Base-by-base conservation (phyloP, 2,888 invertebrate species). In the Melanostoma scalare region DNA sequence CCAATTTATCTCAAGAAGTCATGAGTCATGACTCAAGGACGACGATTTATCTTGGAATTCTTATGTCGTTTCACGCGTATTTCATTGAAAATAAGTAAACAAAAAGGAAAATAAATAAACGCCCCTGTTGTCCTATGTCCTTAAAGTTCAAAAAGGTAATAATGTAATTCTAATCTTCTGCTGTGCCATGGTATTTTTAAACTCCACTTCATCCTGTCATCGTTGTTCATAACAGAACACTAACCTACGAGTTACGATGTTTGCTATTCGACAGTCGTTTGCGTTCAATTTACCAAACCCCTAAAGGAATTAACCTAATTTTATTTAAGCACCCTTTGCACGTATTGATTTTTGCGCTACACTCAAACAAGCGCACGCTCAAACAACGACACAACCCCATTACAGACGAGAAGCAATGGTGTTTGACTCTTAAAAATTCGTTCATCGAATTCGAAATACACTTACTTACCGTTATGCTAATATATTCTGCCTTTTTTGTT, bases 281-380 rank as follows among this genome's bases (percentile, higher is more conserved):
- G 42, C 33, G 42, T 63, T 56, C 48, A 53, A 8, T 40, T 55
- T 20, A 31, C 63, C 50, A 35, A 56, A n/a, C 30, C 48, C 3
- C 20, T 6, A 50, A 55, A 6, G 10, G 60, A 67, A 67, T 81
- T 67, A 72, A 81, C 76, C 65, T 55, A 65, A 76, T 72, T 76
- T 61, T 42, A 42, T 38, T n/a, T 63, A 33, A 65, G 31, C 44
- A 63, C 52, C 56, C 52, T 56, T 2, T 6, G 52, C 6, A 33
- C 30, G n/a, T 68, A 69, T 79, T 46, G 63, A 69, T 79, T 67
- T 71, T 46, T 31, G 35, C 31, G 56, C 68, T 61, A 71, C 35
- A 65, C 48, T n/a, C 6, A 8, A 8, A 63, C 4, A 30, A n/a
- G 20, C 35, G 5, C 6, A 1, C 9, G 44, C n/a, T 20, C n/a